A percentile compares a stretch with the other conserved stretches of the same genome.
phyloP scores from a whole-genome alignment of 1,140 invertebrate genomes.

The Saxidomus purpurata region DNA sequence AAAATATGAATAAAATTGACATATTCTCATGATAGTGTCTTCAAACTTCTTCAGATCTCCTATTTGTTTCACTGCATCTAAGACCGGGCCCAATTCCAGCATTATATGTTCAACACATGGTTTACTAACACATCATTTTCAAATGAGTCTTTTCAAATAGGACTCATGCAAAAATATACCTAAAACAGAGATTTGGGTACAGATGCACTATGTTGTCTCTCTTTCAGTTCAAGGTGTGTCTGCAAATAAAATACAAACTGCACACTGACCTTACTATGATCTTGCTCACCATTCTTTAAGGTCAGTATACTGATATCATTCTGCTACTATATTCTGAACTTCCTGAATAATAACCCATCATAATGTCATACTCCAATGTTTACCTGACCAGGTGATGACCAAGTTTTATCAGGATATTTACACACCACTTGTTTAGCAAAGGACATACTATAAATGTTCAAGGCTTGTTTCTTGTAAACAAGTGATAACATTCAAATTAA shows the following conservation, averaged over 20 bases:
- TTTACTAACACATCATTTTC: constrained; percentile 48
- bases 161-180: too few relatives aligned
- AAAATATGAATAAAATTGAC: constrained; percentile 31
- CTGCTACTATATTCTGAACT: not conserved
- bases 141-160: too few relatives aligned
- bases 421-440: not conserved
- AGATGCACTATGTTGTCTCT: too few relatives aligned
- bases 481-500: not conserved
- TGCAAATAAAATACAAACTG: too few relatives aligned
- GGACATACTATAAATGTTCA: not conserved
- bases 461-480: not conserved
- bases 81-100: constrained; percentile 19
- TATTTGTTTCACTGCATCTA: constrained; percentile 53
- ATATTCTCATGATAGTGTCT: constrained; percentile 36
- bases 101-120: constrained; percentile 56
- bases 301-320: not conserved
- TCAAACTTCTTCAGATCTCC: constrained; percentile 62
- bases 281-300: not conserved
- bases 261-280: too few relatives aligned
- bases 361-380: not conserved
- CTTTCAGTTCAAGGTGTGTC: too few relatives aligned
- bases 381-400: not conserved
- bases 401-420: not conserved
- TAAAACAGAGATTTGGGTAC: too few relatives aligned
- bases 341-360: not conserved